These are phyloP conservation scores for Cantharis flavilabris DNA, from an alignment of 2,888 invertebrate genomes.

Conservation along the genomic window DNA sequence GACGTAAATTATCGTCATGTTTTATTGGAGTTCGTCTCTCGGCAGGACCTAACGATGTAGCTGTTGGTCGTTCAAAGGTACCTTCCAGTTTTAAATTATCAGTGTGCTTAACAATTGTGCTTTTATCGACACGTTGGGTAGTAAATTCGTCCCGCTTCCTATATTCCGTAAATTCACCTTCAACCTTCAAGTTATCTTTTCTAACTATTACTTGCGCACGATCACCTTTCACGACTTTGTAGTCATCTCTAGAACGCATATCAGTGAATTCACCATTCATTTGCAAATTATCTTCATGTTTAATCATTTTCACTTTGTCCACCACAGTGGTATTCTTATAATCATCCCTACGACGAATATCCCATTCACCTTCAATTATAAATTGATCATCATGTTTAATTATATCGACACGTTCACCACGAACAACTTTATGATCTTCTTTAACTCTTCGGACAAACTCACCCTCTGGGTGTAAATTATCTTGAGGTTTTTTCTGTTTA, in stretches of 20 bases:
- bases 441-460: conserved; percentile 56
- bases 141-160: conserved; percentile 63
- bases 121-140: conserved; percentile 61
- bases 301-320: conserved; percentile 64
- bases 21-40: conserved; percentile 62
- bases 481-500: conserved; percentile 56
- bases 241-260: conserved; percentile 59
- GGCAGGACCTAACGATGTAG: conserved; percentile 64
- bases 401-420: conserved; percentile 65
- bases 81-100: conserved; percentile 66
- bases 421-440: conserved; percentile 57
- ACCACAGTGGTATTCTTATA: conserved; percentile 43
- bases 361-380: conserved; percentile 58
- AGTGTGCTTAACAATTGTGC: conserved; percentile 61
- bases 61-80: conserved; percentile 60
- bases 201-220: conserved; percentile 64
- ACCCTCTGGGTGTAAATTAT: conserved; percentile 60
- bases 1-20: conserved; percentile 56
- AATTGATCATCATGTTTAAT: conserved; percentile 60
- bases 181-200: conserved; percentile 72
- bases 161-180: conserved; percentile 62
- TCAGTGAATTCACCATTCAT: conserved; percentile 63
- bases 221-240: conserved; percentile 64
- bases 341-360: conserved; percentile 57
- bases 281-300: conserved; percentile 60